These are phyloP conservation scores for Tokudaia tokunoshimensis DNA, from an alignment of 2,797 vertebrate species.

Conservation along the genomic window DNA sequence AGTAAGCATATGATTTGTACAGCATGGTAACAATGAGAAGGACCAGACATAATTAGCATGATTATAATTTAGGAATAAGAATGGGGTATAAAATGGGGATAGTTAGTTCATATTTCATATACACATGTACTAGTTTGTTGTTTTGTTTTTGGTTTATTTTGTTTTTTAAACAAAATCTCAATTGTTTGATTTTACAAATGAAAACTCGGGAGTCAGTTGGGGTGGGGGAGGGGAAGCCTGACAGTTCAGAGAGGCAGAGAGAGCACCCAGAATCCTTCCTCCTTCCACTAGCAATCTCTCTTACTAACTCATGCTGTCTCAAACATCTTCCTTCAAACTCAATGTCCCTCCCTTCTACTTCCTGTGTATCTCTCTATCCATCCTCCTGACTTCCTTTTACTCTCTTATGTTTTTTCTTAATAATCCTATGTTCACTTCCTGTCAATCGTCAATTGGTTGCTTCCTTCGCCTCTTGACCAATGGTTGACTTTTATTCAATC, in stretches of 20 bases:
- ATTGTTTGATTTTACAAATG: not conserved
- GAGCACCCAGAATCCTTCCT: not conserved
- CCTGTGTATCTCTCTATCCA: not conserved
- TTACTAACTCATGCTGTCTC: not conserved
- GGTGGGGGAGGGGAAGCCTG: not conserved
- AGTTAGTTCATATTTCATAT: slow-evolving; percentile 24
- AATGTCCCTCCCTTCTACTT: not conserved
- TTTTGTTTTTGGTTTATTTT: too few species aligned
- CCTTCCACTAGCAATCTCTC: not conserved
- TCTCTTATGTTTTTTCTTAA: not conserved
- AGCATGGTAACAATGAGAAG: not conserved
- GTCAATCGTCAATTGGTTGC: not conserved
- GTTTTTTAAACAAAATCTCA: not conserved
- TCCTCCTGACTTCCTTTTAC: not conserved
- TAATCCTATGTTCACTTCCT: not conserved
- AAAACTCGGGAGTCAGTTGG: not conserved
- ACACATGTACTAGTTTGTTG: not conserved
- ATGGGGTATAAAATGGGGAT: not conserved
- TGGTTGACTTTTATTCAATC: not conserved
- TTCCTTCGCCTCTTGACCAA: not conserved
- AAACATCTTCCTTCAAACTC: not conserved
- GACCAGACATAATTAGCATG: not conserved
- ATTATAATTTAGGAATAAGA: not conserved
- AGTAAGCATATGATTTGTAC: not conserved
- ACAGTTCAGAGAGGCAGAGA: not conserved